Base-by-base conservation (phyloP, 2,797 vertebrate genomes). In the Sylvilagus floridanus region DNA sequence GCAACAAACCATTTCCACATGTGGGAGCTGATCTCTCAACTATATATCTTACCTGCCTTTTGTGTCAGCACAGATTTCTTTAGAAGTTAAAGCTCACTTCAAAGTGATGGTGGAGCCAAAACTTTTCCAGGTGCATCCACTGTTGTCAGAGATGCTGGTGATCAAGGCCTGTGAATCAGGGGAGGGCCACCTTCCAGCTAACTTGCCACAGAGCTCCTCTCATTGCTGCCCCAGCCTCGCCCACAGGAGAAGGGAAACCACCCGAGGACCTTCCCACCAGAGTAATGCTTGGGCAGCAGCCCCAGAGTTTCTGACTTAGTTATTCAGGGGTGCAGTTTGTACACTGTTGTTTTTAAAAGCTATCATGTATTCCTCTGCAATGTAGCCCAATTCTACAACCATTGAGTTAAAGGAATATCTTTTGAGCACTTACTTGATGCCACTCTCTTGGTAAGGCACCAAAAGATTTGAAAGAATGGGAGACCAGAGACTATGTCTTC, bases 31-130 rank as follows among this genome's bases (percentile, higher is more conserved):
- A 69, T 60, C 78, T 13, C 84, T 54, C 60, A 37, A 28, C 75
- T 2, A 90, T 96, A 93, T 90, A 95, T 96, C 93, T 95, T 75
- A 95, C 88, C 95, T 96, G 95, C 60, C 83, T 96, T 68, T 85
- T 42, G 68, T 92, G 88, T 96, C 95, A 94, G 76, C 94, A 79
- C 83, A 77, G 88, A 86, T 84, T 90, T 93, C 95, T 86, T 96
- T 93, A 90, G 87, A 97, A 94, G 91, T 95, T 96, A 75, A 93
- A 96, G 93, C 96, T 96, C 90, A 96, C 94, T 93, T 97, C 94
- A 96, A 96, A 97, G 97, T 94, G 93, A 75, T 0, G 22, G 54
- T 24, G 52, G 72, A 96, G 83, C 42, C 79, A 52, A 87, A 94
- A 13, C n/a, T 94, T 62, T 97, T 92, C 92, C 97, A 96, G 93